These are phyloP conservation scores for Carassius auratus DNA, from an alignment of 2,113 vertebrate genomes.

Conservation along the genomic window DNA sequence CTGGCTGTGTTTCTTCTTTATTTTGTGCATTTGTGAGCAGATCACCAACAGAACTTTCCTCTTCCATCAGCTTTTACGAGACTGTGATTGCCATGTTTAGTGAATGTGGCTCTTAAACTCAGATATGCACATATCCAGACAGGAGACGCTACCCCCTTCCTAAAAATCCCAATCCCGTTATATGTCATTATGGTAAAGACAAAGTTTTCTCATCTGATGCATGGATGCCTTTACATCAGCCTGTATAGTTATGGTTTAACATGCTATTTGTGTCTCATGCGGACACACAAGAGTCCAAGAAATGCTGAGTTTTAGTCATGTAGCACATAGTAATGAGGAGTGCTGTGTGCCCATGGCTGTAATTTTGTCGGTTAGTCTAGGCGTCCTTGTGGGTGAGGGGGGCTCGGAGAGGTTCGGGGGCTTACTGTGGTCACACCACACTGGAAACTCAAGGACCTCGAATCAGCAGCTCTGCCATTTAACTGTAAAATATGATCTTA, in stretches of 20 bases:
- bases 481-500: slow-evolving; percentile 50
- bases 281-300: slow-evolving; percentile 28
- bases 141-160: no score
- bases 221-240: background rate
- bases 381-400: slow-evolving; percentile 11
- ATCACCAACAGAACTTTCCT: no score
- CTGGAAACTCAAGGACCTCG: slow-evolving; percentile 41
- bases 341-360: slow-evolving; percentile 39
- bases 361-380: slow-evolving; percentile 43
- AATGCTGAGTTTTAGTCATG: slow-evolving; percentile 41
- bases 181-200: no score
- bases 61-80: no score
- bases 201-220: background rate
- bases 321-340: slow-evolving; percentile 50
- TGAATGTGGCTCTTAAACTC: no score
- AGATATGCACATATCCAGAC: no score
- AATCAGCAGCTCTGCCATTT: slow-evolving; percentile 33
- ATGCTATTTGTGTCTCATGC: background rate
- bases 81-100: no score
- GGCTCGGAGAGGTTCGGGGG: slow-evolving; percentile 28
- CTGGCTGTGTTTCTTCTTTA: no score
- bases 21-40: no score
- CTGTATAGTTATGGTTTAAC: slow-evolving; percentile 12
- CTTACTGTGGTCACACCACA: slow-evolving; percentile 33
- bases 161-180: background rate